Evolutionary conservation across 2,888 invertebrate genomes (phyloP), one percentile per base, ranked within the genome.

Genomic region (Odontocolon sp.): DNA sequence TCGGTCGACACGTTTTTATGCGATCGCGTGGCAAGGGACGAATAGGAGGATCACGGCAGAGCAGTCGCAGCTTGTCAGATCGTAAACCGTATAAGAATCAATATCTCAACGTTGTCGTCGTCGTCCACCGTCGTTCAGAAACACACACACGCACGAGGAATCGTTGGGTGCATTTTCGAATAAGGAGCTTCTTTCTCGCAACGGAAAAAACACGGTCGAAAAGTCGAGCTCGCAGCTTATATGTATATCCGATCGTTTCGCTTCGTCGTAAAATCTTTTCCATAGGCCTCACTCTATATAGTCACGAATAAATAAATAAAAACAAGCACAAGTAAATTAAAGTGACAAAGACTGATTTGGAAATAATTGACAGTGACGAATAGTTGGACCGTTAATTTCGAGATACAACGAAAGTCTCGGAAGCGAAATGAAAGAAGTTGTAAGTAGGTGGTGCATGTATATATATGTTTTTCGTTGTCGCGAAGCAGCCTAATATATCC

Each of bases 11-110:
- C 66, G 75, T 79, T 81, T 79, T 81, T 76, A 81, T 71, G 68
- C 54, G 8, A 36, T 33, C 40, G 38, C n/a, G 28, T n/a, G 40
- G 23, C 31, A 8, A 23, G 52, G 50, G 28, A 42, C 9, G 40
- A 45, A 8, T 3, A n/a, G 14, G 21, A 23, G 36, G 26, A 23
- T 9, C 2, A 26, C 8, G 14, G 31, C 2, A 14, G 21, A 31
- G 28, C 42, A 77, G 77, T 69, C 78, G 77, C 83, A 84, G 84
- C 84, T 84, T 84, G 81, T 77, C 79, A 72, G 80, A 81, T 84
- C 83, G 81, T 84, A 84, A 84, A 82, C 52, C 72, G 72, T 70
- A 71, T 67, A 45, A n/a, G n/a, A 80, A 80, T 79, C 78, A 80
- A 80, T 74, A 67, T 74, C 45, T 26, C 54, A 16, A 40, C 63